Base-by-base conservation (phyloP, 1,140 invertebrate species). In the Drosophila murphyi region DNA sequence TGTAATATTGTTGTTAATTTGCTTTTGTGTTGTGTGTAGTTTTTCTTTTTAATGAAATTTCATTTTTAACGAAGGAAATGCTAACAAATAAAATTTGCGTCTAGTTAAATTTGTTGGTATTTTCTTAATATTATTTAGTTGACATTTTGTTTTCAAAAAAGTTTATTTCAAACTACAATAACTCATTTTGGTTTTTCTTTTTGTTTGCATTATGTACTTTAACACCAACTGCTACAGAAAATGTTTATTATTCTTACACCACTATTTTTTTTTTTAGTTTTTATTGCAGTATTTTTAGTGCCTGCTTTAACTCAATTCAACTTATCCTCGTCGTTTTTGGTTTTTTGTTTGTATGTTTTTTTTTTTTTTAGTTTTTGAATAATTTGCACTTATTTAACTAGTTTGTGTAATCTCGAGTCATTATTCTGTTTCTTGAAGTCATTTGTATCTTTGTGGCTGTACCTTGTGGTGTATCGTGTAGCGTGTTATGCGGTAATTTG, bases 1-100 rank as follows among this genome's bases (percentile, higher is more conserved):
- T 91, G 89, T 91, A 91, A 91, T 91, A 91, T 91, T 91, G 88
- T 62, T 87, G 79, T 79, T 81, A 48, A 57, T 75, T 75, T 90
- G 64, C 79, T 80, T 59, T 62, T 81, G 54, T 75, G 62, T 69
- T 68, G 45, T 57, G 48, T 52, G 56, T 64, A n/a, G 48, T 56
- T 63, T 50, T 72, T 64, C 6, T 32, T 35, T 45, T 45, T 45
- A 65, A 65, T 47, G 62, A 32, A 51, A 60, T 8, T 31, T 37
- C 34, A 55, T 32, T 54, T 20, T 12, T 65, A 85, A 83, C 73
- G 57, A 88, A 82, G 39, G 52, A 80, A 68, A 74, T 78, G 55
- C 69, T 64, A 83, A 87, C 68, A 63, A 75, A 85, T 32, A 72
- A 60, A 72, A 81, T 51, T 85, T 90, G 75, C 78, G 78, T 87